Conservation (phyloP, 2,113 vertebrate species). For the Bungarus multicinctus region DNA sequence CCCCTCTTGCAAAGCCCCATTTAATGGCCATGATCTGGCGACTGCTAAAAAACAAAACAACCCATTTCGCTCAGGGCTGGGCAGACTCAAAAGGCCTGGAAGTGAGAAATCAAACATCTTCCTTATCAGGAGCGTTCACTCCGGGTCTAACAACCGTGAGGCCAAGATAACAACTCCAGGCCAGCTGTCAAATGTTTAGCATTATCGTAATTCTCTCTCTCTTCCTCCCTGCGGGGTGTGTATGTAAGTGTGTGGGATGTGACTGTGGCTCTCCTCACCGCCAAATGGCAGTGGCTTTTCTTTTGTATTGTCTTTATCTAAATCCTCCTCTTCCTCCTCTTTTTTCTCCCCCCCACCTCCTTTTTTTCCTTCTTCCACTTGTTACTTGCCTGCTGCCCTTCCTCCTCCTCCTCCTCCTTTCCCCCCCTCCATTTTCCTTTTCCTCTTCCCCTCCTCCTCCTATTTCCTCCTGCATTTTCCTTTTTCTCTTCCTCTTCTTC, state of each 20-base stretch:
- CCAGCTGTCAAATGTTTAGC: slow-evolving; percentile 85
- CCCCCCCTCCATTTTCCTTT: too few relatives aligned
- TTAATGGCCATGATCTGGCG: too few relatives aligned
- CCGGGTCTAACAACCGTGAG: slow-evolving; percentile 79
- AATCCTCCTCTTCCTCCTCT: background rate
- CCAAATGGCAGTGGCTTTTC: slow-evolving; percentile 73
- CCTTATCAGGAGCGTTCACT: slow-evolving; percentile 80
- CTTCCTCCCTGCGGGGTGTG: slow-evolving; percentile 64
- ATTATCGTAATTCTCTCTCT: slow-evolving; percentile 72
- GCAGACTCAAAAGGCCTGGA: slow-evolving; percentile 49
- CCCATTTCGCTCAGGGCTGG: slow-evolving; percentile 58
- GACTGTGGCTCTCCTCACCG: slow-evolving; percentile 81
- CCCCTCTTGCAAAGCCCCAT: too few relatives aligned
- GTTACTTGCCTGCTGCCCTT: background rate
- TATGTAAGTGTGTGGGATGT: slow-evolving; percentile 65
- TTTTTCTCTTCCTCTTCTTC: slow-evolving; percentile 26
- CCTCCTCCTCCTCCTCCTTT: too few relatives aligned
- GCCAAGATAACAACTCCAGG: slow-evolving; percentile 79
- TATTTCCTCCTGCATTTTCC: slow-evolving; percentile 28
- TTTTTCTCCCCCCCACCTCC: background rate
- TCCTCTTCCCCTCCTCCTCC: slow-evolving; percentile 42
- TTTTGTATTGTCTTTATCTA: background rate
- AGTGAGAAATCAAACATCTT: slow-evolving; percentile 69
- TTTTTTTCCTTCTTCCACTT: too few relatives aligned
- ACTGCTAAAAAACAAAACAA: slow-evolving; percentile 8